Conservation (phyloP, 2,797 vertebrate genomes). For the Presbytis comata region DNA sequence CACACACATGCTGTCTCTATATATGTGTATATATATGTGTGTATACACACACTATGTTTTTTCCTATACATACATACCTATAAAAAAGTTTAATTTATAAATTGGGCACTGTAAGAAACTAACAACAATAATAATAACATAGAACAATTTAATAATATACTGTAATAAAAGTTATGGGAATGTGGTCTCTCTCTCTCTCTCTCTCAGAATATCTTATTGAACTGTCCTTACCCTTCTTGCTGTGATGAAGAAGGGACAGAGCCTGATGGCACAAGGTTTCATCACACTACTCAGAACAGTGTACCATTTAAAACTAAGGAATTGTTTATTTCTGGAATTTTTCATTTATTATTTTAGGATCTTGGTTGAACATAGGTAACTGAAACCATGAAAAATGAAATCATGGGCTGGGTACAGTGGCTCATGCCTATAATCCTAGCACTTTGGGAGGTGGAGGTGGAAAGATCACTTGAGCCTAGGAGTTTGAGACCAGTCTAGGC, state of each 20-base stretch:
- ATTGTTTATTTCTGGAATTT: background rate
- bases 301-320: background rate
- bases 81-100: background rate
- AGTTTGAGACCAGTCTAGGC: background rate
- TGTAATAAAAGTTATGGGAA: background rate
- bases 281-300: background rate
- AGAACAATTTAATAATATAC: background rate
- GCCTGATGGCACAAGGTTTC: background rate
- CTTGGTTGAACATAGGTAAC: background rate
- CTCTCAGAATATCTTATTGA: background rate
- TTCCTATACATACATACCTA: background rate
- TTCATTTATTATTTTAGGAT: background rate
- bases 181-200: background rate
- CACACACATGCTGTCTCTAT: background rate
- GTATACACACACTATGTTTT: background rate
- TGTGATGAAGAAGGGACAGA: background rate
- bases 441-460: background rate
- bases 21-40: background rate
- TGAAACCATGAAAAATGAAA: background rate
- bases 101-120: background rate
- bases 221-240: background rate
- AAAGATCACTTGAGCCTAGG: background rate
- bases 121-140: background rate
- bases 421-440: background rate
- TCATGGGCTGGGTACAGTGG: background rate